Evolutionary conservation across 2,113 vertebrate genomes (phyloP), one percentile per base, ranked within the genome.

Genomic region (Ceyx cyanopectus): DNA sequence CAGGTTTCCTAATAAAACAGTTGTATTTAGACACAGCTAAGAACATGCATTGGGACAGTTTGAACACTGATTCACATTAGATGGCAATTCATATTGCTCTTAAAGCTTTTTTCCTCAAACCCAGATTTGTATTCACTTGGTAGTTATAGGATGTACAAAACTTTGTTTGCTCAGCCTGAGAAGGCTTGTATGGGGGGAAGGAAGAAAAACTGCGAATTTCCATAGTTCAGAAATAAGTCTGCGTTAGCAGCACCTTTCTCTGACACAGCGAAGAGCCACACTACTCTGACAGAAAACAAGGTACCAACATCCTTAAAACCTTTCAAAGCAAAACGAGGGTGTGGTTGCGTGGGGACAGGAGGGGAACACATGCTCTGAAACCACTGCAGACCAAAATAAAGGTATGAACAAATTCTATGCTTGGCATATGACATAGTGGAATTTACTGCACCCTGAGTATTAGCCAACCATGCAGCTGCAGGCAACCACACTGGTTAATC

Each of bases 1-100:
- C n/a, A 43, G 14, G 72, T 95, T 94, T 92, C 87, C 82, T 93
- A 63, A 82, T 56, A 94, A 73, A 96, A 90, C 45, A 96, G 88
- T 87, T 95, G 77, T 51, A 96, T 94, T 96, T 66, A 76, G 73
- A 91, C 30, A 92, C n/a, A 94, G 61, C 57, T 72, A 86, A 75
- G 75, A 92, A 93, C 29, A 27, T 72, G 77, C 7, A 85, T 14
- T 60, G 57, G 65, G 29, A 76, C 46, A 89, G 61, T 90, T 1
- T 87, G 73, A 95, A 56, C 67, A 69, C 60, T 37, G 32, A 85
- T 72, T 96, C 70, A 72, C 27, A 37, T 82, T 58, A 91, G 65
- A 41, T 92, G 45, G 50, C 58, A 89, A 92, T 50, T 78, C 15
- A 5, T 24, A 81, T 45, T 37, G 17, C 86, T 93, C 85, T 89